Evolutionary conservation across 2,888 invertebrate species (phyloP).

Genomic region (Drosophila algonquin): DNA sequence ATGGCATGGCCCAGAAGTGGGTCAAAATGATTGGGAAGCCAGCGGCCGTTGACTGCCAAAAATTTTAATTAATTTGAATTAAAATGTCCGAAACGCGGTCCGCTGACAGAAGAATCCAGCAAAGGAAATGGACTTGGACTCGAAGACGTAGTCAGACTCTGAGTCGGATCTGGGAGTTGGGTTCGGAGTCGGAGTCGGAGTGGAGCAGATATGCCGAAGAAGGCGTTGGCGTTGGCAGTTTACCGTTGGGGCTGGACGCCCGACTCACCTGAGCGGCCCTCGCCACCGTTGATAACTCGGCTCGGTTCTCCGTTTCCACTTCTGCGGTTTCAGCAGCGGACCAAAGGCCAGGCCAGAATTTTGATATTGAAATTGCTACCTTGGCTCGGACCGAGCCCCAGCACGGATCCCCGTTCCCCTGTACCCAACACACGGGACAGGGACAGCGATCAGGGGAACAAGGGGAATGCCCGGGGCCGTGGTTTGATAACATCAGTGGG

Average conservation of each 20-base stretch:
- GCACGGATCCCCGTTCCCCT: too few species aligned
- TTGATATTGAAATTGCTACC: conserved; percentile 79
- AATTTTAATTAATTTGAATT: conserved; percentile 75
- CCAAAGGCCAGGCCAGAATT: conserved; percentile 74
- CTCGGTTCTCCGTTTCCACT: conserved; percentile 21
- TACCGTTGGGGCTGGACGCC: conserved; percentile 64
- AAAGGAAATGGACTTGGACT: conserved; percentile 35
- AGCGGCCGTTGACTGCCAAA: conserved; percentile 38
- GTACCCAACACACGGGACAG: not conserved
- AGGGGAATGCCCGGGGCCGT: conserved; percentile 67
- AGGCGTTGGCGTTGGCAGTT: conserved; percentile 73
- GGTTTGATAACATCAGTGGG: conserved; percentile 67
- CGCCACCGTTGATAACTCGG: conserved; percentile 42
- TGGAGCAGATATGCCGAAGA: conserved; percentile 63
- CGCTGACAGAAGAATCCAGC: conserved; percentile 43
- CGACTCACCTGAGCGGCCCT: conserved; percentile 60
- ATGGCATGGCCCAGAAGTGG: conserved; percentile 54
- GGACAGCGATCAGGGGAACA: not conserved
- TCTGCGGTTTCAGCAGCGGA: conserved; percentile 54
- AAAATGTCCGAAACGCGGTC: conserved; percentile 61
- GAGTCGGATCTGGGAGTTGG: conserved; percentile 5
- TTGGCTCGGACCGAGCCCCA: conserved; percentile 44
- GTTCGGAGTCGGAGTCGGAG: not conserved
- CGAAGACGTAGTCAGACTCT: not conserved
- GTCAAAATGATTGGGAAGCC: conserved; percentile 48